Base-by-base conservation (phyloP, 2,113 vertebrate species). In the Podarcis cretensis region DNA sequence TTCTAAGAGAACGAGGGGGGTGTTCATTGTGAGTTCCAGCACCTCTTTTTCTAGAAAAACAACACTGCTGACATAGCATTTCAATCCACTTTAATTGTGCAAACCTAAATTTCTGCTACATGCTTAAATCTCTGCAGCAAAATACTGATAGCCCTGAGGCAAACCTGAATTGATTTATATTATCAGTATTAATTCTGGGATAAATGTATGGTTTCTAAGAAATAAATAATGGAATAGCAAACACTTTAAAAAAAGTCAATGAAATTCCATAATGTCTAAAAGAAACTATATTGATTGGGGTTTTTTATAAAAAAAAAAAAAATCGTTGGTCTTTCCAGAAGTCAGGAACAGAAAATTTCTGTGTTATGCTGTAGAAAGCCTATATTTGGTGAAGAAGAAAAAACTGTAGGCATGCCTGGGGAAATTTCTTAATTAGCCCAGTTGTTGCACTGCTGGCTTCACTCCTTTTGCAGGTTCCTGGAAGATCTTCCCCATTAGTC, bases 341-440 rank as follows among this genome's bases (percentile, higher is more conserved):
- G 20, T 66, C 66, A 78, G 75, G 78, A 66, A 86, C 54, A 74
- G 35, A 63, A 16, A 25, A 75, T 81, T 74, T 81, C 40, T 73
- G 21, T 37, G 16, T 37, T 37, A 59, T 13, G 30, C 27, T 71
- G 13, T 57, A 57, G 54, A 85, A 75, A 37, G 63, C 32, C 43
- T 87, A 6, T 12, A 59, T 37, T 13, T 63, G 32, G 68, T 35
- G 30, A 54, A 7, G 21, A 27, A 43, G 10, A 16, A 25, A 85
- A 59, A 6, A 6, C 30, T 9, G 23, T 32, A 71, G 76, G 9
- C 21, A 37, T 81, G 27, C 9, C 68, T 43, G 68, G 86, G 35
- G 79, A 87, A 81, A 74, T 68, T n/a, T 73, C 32, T 81, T 74
- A 87, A 74, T 87, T 87, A 87, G 69, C 54, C 30, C 35, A 40